Evolutionary conservation across 2,797 vertebrate species (phyloP).

Genomic region (Microchirus variegatus): DNA sequence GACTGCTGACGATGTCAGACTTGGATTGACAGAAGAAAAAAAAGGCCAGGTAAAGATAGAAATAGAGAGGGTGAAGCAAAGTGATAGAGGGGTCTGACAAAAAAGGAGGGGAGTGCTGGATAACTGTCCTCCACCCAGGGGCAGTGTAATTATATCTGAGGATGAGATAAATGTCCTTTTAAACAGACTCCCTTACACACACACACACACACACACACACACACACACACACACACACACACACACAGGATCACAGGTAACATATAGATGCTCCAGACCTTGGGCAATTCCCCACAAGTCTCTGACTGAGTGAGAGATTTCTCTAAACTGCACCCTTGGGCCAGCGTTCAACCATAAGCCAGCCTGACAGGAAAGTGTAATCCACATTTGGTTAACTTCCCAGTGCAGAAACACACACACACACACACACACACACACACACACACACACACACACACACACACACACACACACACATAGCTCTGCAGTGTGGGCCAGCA

Average conservation of each 20-base stretch:
- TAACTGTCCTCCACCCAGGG: conserved; percentile 51
- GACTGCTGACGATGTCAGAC: conserved; percentile 63
- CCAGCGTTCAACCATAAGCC: conserved; percentile 55
- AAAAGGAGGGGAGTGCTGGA: conserved; percentile 42
- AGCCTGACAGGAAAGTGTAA: conserved; percentile 56
- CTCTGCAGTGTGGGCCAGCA: conserved; percentile 50
- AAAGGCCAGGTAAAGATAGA: conserved; percentile 24
- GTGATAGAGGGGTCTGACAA: conserved; percentile 20
- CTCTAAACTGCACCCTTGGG: conserved; percentile 75
- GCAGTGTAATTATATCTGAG: conserved; percentile 75
- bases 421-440: conserved; percentile 25
- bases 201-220: conserved; percentile 35
- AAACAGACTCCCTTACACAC: conserved; percentile 51
- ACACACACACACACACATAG: conserved; percentile 40
- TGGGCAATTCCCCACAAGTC: conserved; percentile 68
- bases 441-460: conserved; percentile 25
- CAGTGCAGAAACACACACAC: conserved; percentile 29
- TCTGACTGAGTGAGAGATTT: conserved; percentile 72
- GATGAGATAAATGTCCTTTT: conserved; percentile 76
- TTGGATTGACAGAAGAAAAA: conserved; percentile 45
- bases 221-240: conserved; percentile 35
- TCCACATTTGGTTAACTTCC: conserved; percentile 74
- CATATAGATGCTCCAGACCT: conserved; percentile 60
- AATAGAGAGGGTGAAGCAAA: conserved; percentile 28
- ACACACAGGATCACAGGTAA: conserved; percentile 52